Percentiles rank a stretch among this genome's conserved stretches.
Conservation (phyloP, 2,888 invertebrate species). For the Parthenolecanium corni region DNA sequence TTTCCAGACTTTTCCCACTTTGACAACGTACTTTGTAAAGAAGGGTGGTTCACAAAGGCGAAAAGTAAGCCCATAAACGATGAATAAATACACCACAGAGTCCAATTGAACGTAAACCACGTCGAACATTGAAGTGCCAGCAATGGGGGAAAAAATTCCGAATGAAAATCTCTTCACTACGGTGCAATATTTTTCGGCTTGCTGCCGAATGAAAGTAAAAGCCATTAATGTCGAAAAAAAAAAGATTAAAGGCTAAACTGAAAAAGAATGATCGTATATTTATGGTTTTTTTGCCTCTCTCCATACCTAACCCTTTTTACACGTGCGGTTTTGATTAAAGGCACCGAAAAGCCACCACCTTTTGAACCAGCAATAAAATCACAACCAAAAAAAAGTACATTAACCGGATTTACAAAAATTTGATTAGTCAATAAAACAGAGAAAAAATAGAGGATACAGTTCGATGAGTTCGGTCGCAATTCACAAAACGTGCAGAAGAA, state of each 20-base stretch:
- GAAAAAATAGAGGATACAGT: too few relatives aligned
- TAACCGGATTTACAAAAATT: conserved; percentile 12
- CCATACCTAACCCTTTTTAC: too few relatives aligned
- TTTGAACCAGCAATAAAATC: too few relatives aligned
- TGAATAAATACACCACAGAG: conserved; percentile 5
- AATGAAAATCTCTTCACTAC: neutral
- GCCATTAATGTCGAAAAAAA: conserved; percentile 14
- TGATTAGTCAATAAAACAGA: conserved; percentile 10
- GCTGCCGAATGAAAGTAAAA: conserved; percentile 5
- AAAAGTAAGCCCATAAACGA: neutral
- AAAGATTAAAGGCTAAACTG: conserved; percentile 13
- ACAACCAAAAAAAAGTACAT: neutral
- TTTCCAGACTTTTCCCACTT: neutral
- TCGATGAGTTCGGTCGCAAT: too few relatives aligned
- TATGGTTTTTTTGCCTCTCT: neutral
- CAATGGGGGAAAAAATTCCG: neutral
- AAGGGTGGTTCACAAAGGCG: neutral
- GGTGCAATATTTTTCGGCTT: conserved; percentile 8
- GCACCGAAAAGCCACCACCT: too few relatives aligned
- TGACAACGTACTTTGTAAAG: neutral
- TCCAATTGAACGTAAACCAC: conserved; percentile 3
- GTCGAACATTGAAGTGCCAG: neutral
- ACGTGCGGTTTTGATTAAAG: too few relatives aligned
- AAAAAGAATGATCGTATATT: neutral
- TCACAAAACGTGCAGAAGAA: too few relatives aligned